These are phyloP conservation scores for Drosophila guanche DNA, from an alignment of 1,140 invertebrate genomes.

Conservation along the genomic window DNA sequence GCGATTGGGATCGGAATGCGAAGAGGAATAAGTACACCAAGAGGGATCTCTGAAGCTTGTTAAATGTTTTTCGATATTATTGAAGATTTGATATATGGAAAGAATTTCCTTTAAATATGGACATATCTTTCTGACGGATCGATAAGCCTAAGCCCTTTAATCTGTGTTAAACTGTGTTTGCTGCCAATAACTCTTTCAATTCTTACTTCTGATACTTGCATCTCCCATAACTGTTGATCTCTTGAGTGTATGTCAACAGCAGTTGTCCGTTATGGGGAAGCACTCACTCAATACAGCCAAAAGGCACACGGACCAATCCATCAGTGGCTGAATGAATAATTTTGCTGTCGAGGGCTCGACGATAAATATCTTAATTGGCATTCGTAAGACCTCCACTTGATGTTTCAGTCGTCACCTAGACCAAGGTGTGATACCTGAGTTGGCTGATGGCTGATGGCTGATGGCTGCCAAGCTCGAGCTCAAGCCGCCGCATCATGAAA, in stretches of 20 bases:
- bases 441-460: background rate
- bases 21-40: background rate
- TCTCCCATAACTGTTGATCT: no score
- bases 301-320: constrained; percentile 38
- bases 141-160: no score
- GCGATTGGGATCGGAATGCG: background rate
- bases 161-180: no score
- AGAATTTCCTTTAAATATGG: no score
- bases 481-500: constrained; percentile 30
- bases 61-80: background rate
- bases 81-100: no score
- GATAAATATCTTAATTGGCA: constrained; percentile 50
- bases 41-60: background rate
- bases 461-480: constrained; percentile 14
- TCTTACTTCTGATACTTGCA: no score
- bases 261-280: no score
- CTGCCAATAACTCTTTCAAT: no score
- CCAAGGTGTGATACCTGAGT: constrained; percentile 15
- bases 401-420: constrained; percentile 10
- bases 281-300: constrained; percentile 4
- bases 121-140: no score
- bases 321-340: constrained; percentile 28
- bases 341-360: constrained; percentile 31
- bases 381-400: constrained; percentile 32
- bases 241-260: no score